Base-by-base conservation (phyloP, 2,797 vertebrate species). In the Valencia hispanica region DNA sequence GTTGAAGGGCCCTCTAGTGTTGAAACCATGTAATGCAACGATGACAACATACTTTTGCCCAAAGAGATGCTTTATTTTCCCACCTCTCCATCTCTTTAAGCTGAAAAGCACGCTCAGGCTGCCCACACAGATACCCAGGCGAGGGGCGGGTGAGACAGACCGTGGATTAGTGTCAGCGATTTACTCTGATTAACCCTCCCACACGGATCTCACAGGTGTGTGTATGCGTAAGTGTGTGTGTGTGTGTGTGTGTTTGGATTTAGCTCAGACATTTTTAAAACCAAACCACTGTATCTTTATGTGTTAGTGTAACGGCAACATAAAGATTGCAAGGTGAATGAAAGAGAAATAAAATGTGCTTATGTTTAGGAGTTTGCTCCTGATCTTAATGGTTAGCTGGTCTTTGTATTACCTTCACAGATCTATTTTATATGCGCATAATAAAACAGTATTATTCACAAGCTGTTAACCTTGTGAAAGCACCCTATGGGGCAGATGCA, bases 161-260 rank as follows among this genome's bases (percentile, higher is more conserved):
- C 73, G 22, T 34, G 77, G 86, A 87, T 92, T 85, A 83, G 86
- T 82, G 84, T 91, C 87, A 92, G 84, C n/a, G 66, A 81, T 89
- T 89, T 85, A 87, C 74, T 79, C 75, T 86, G 83, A 87, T 81
- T 85, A 87, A 82, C 77, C 36, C 82, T 71, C 81, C 73, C 79
- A 82, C 74, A 72, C 75, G 79, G 57, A 78, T 74, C 66, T 81
- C 71, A 80, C 65, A 72, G 14, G 71, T 81, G 72, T 45, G 39
- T 47, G 5, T 72, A 70, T 65, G n/a, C n/a, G n/a, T n/a, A n/a
- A n/a, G n/a, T n/a, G n/a, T n/a, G 68, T n/a, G 32, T 63, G 17
- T 18, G 5, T 70, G 30, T 48, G 30, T 36, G 27, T 34, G 25
- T 17, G 41, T n/a, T 27, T 68, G 39, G 22, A 43, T 30, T 32